A percentile compares a stretch with the other conserved stretches of the same genome.
Conservation (phyloP, 2,797 vertebrate genomes). For the Acrossocheilus wenchowensis region DNA sequence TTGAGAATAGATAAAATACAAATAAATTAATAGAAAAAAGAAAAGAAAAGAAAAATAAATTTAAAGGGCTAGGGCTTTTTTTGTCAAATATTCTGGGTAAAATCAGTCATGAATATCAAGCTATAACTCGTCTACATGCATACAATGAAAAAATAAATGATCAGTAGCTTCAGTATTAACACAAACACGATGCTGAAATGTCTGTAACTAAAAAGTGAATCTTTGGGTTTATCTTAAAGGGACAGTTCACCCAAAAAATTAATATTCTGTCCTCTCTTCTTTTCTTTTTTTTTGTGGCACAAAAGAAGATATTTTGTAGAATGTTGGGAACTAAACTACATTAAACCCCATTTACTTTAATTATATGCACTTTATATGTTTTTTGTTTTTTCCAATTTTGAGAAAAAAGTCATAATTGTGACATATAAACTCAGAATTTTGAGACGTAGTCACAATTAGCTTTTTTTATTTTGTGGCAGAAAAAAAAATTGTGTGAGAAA, state of each 20-base stretch:
- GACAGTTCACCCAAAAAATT: not conserved
- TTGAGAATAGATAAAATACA: not conserved
- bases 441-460: no score
- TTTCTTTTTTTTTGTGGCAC: not conserved
- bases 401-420: not conserved
- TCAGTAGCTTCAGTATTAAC: no score
- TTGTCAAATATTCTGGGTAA: not conserved
- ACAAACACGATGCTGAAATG: not conserved
- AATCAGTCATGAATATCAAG: no score
- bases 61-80: not conserved
- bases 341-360: not conserved
- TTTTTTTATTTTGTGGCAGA: not conserved
- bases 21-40: not conserved
- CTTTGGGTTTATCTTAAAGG: not conserved
- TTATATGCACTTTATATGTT: not conserved
- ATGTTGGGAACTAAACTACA: not conserved
- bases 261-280: not conserved
- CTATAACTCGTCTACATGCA: no score
- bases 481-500: not conserved
- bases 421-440: no score
- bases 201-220: no score
- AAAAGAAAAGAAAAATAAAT: not conserved
- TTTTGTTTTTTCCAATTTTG: not conserved
- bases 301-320: not conserved
- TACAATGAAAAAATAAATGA: no score